These are phyloP conservation scores for Clitarchus hookeri DNA, from an alignment of 2,888 invertebrate species.

Conservation along the genomic window DNA sequence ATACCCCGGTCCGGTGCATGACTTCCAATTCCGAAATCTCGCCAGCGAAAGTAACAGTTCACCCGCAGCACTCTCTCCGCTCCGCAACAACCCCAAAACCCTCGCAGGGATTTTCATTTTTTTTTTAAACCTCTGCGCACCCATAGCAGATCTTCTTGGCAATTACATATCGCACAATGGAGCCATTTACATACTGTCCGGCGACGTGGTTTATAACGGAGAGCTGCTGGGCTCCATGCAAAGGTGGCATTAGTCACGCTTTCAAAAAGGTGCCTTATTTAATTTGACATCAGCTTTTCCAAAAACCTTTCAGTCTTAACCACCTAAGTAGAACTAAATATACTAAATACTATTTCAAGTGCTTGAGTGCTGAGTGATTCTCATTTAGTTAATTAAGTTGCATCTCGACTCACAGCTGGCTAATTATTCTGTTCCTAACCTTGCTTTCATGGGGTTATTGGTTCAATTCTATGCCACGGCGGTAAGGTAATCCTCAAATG, in stretches of 20 bases:
- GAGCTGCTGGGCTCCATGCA: not conserved
- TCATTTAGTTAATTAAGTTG: no score
- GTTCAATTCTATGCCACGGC: no score
- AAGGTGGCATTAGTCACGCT: not conserved
- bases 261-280: not conserved
- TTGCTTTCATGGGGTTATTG: no score
- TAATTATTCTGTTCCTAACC: no score
- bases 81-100: not conserved
- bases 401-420: no score
- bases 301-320: no score
- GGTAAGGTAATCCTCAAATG: no score
- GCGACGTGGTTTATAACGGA: slow-evolving; percentile 19
- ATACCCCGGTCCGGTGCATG: slow-evolving; percentile 36
- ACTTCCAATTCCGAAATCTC: slow-evolving; percentile 40
- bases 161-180: slow-evolving; percentile 25
- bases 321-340: no score
- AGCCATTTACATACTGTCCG: slow-evolving; percentile 20
- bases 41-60: slow-evolving; percentile 10
- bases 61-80: not conserved
- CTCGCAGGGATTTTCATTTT: slow-evolving; percentile 12
- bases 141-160: slow-evolving; percentile 23
- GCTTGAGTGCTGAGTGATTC: no score
- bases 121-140: slow-evolving; percentile 14
- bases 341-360: no score
- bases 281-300: no score